Base-by-base conservation (phyloP, 1,140 invertebrate species). In the Drosophila kepulauana region DNA sequence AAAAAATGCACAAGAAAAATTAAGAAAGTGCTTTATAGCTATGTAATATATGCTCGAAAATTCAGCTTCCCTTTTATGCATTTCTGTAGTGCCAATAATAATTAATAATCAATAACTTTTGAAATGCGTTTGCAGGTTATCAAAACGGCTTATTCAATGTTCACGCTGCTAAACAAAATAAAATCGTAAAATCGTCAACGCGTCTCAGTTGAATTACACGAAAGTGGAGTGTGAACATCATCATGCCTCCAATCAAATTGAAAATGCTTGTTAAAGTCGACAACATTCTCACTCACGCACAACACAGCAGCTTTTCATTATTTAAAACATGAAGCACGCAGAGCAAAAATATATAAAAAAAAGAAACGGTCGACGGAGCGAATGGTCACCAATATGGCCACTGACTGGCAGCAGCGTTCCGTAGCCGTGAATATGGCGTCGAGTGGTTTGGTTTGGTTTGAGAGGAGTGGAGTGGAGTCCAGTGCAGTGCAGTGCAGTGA, bases 71-170 rank as follows among this genome's bases (percentile, higher is more conserved):
- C 3, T 25, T 25, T 25, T 25, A 25, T 25, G 20, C 20, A 25
- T 25, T 25, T 25, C 20, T 25, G 20, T 25, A 25, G n/a, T 46
- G 4, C n/a, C 11, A 15, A 5, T 33, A 33, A 7, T 52, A 4
- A 20, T 11, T 30, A n/a, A 30, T 6, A 6, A 13, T 30, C 28
- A 30, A 52, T 33, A 33, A 25, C 25, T 49, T 13, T 46, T 46
- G 8, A 49, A 49, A 25, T 20, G 1, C 43, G 0, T 0, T 70
- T 59, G 25, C 79, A 91, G 89, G 73, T 89, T 25, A 30, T 78
- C 10, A 91, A 91, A 59, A 61, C 54, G 0, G 74, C 81, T 15
- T 91, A 88, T 16, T 69, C 84, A 3, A 67, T 91, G 59, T 78
- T 82, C 25, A 81, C 88, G 11, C 20, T 91, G 30, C 54, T 91